phyloP scores from a whole-genome alignment of 2,113 vertebrate species.

The Macroglossus sobrinus region DNA sequence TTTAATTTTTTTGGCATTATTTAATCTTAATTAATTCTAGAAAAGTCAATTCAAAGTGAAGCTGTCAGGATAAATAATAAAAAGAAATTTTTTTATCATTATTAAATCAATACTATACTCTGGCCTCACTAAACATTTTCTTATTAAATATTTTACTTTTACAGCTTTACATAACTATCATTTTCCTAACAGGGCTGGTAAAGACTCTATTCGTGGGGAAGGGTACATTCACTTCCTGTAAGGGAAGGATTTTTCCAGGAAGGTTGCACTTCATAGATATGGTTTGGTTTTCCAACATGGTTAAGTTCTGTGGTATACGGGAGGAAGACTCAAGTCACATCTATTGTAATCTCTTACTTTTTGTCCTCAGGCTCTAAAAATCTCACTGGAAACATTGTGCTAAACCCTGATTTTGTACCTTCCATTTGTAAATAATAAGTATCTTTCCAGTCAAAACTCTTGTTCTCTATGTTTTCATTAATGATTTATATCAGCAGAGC shows the following conservation, averaged over 20 bases:
- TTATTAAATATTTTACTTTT: not conserved
- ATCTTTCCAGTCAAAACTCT: not conserved
- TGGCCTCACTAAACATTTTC: not conserved
- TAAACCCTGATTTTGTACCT: not conserved
- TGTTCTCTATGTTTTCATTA: not conserved
- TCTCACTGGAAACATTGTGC: not conserved
- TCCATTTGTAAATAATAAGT: not conserved
- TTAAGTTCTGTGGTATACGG: not conserved
- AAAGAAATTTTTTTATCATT: not conserved
- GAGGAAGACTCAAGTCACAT: not conserved
- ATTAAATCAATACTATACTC: not conserved
- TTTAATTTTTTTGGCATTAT: slow-evolving; percentile 26
- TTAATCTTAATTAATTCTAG: not conserved
- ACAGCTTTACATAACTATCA: not conserved
- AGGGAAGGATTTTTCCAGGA: not conserved
- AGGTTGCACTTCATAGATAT: not conserved
- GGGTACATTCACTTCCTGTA: not conserved
- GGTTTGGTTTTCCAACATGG: not conserved
- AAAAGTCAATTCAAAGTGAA: not conserved
- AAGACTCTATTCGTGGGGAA: not conserved
- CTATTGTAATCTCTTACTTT: not conserved
- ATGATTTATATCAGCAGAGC: not conserved
- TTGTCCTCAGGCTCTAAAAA: not conserved
- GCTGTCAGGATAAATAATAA: not conserved
- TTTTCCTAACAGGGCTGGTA: not conserved